Evolutionary conservation across 2,113 vertebrate genomes (phyloP), one percentile per base, ranked within the genome.

Genomic region (Clinocottus analis): DNA sequence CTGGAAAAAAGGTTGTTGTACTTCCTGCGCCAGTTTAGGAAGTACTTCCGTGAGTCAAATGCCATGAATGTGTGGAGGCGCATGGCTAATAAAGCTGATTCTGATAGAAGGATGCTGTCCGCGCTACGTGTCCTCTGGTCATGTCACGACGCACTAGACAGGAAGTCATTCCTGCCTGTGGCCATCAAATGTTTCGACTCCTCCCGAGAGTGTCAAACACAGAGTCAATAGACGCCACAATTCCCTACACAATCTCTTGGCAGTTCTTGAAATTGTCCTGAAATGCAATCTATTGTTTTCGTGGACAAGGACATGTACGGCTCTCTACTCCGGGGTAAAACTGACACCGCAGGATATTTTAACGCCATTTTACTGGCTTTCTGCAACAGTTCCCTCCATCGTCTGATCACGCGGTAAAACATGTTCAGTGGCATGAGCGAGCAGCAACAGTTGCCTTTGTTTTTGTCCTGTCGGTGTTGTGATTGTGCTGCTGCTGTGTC

Each of bases 401-500:
- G 37, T 2, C 33, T 3, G 7, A 1, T 21, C 10, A 29, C 12
- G n/a, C n/a, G n/a, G n/a, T n/a, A n/a, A n/a, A n/a, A n/a, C n/a
- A n/a, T n/a, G 21, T n/a, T 21, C 29, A 27, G 47, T 11, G 21
- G 23, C 68, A 49, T 14, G 4, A 27, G n/a, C 11, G 31, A 29
- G 58, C 51, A 65, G 63, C 37, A 33, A 31, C 79, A 67, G 45
- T 59, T 39, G 31, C 53, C n/a, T 51, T 47, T 61, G 53, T 53
- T 0, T 21, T 47, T 63, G 47, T n/a, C n/a, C n/a, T n/a, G 64
- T 25, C 45, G 47, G 47, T 72, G 55, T 59, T 53, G 47, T 49
- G 64, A n/a, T 12, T 41, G 70, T 75, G 35, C 35, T 37, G 77
- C 64, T 21, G 51, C 16, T 51, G 47, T n/a, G 25, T 81, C 85